Evolutionary conservation across 1,140 invertebrate genomes (phyloP), one percentile per base, ranked within the genome.

Genomic region (Zaprionus vittiger): DNA sequence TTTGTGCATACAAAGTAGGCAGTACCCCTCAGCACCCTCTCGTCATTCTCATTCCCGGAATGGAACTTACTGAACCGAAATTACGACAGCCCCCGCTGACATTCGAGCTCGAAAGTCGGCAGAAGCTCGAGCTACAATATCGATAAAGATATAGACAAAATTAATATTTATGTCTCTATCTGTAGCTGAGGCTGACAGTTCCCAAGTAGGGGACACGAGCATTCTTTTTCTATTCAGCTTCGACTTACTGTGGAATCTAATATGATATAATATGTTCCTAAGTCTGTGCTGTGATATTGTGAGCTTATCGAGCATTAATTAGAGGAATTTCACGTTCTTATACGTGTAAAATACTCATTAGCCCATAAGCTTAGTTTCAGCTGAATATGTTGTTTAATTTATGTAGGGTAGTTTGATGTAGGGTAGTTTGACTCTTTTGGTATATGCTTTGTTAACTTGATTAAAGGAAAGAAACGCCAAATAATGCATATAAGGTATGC

Each of bases 1-100:
- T 81, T 77, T 81, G 77, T 69, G 84, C 83, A 87, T 87, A 87
- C 83, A 87, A 87, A 87, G 83, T 79, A 73, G 77, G 31, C 55
- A 15, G 26, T 22, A 1, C 22, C 59, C 22, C 20, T 6, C 28
- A 31, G 28, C 28, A 31, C 15, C 14, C 17, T 15, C 26, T 15
- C 7, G n/a, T 7, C 41, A 5, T 47, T 17, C n/a, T 17, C 28
- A 26, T 28, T 31, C 24, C 55, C 28, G 20, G 28, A 68, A 49
- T 47, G 6, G 3, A 47, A 47, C 6, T 28, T 26, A 31, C n/a
- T 56, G 6, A 61, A 49, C 15, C 24, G 5, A 63, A n/a, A 17
- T 24, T 38, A 34, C 15, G n/a, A 17, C 17, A 34, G n/a, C 41
- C 15, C 15, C n/a, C 15, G 47, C 65, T 63, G 38, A 4, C 9